Conservation (phyloP, 2,797 vertebrate species). For the Lepus oiostolus region DNA sequence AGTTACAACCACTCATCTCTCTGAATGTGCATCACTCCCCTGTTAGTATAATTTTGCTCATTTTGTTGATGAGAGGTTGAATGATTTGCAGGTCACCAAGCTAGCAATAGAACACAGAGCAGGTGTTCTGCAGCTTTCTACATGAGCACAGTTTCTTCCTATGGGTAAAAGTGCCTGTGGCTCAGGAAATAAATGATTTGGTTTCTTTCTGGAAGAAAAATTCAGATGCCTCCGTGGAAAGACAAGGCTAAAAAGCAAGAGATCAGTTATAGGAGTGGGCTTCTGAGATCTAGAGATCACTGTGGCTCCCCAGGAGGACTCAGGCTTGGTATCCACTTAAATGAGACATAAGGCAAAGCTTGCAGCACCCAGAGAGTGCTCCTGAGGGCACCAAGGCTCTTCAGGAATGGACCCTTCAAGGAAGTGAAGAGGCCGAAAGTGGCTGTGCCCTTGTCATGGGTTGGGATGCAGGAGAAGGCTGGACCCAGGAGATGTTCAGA, state of each 20-base stretch:
- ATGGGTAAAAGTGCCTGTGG: background rate
- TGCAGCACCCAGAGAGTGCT: background rate
- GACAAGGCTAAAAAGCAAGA: background rate
- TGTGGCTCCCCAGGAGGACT: background rate
- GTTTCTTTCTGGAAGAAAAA: background rate
- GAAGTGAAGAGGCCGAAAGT: background rate
- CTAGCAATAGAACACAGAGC: background rate
- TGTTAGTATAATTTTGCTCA: background rate
- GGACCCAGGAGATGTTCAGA: rapidly evolving
- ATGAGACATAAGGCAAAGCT: background rate
- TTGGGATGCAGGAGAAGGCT: background rate
- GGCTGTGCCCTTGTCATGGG: background rate
- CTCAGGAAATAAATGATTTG: background rate
- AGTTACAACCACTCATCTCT: background rate
- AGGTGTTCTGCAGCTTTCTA: background rate
- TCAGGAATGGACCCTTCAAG: background rate
- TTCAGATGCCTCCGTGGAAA: background rate
- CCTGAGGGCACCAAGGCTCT: background rate
- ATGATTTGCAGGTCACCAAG: background rate
- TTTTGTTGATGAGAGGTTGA: background rate
- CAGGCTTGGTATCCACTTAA: background rate
- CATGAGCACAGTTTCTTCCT: background rate
- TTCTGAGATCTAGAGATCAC: background rate
- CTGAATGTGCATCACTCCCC: background rate
- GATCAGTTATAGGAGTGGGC: background rate